Conservation (phyloP, 2,113 vertebrate genomes). For the Elaphurus davidianus region DNA sequence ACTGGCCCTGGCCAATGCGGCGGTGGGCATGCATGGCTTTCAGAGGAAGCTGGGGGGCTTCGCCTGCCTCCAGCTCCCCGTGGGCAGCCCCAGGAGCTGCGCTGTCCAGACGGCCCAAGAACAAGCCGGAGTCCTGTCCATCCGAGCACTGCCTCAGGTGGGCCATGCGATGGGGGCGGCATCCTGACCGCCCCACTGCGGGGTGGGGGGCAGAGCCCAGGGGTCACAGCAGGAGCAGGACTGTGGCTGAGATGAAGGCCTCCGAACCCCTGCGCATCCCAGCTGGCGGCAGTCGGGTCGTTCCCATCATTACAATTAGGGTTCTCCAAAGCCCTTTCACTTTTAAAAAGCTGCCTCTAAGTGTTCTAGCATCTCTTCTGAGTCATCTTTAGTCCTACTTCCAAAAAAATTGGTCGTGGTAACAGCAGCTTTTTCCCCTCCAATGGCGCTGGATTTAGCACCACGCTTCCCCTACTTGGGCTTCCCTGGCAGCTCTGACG, state of each 20-base stretch:
- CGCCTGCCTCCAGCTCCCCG: slow-evolving; percentile 82
- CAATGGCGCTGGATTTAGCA: neutral
- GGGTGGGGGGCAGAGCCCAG: neutral
- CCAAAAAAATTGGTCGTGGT: neutral
- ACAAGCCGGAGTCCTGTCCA: slow-evolving; percentile 86
- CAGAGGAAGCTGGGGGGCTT: slow-evolving; percentile 85
- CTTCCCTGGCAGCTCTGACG: neutral
- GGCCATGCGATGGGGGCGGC: neutral
- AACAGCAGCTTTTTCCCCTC: neutral
- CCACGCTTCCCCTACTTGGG: neutral
- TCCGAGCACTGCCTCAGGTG: slow-evolving; percentile 94
- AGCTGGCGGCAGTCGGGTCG: neutral
- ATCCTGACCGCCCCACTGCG: neutral
- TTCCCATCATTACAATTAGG: neutral
- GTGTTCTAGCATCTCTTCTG: neutral
- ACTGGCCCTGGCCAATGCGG: slow-evolving; percentile 86
- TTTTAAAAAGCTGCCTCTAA: neutral
- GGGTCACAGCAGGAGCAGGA: neutral
- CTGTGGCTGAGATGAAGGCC: neutral
- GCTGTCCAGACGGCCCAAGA: slow-evolving; percentile 78
- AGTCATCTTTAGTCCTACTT: neutral
- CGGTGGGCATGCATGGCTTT: slow-evolving; percentile 70
- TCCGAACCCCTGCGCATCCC: neutral
- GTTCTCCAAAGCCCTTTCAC: neutral
- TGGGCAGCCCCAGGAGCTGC: slow-evolving; percentile 66